Percentiles rank a stretch among this genome's conserved stretches.
phyloP scores from a whole-genome alignment of 53 echinoderm and acorn worm species.

The Temnopleurus reevesii region DNA sequence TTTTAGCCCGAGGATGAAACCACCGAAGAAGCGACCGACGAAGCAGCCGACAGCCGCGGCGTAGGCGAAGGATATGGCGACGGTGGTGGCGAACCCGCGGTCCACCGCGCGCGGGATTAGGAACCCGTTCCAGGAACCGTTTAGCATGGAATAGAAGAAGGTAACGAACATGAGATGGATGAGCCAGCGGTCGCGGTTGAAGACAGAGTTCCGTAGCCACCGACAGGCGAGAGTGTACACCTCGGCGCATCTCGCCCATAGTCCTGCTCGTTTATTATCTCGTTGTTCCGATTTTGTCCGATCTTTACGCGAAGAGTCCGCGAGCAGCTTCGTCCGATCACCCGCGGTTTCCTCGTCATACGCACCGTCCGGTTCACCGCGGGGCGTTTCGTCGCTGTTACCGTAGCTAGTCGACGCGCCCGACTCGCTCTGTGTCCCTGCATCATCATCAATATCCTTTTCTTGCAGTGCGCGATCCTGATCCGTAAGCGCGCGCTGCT shows the following conservation, averaged over 20 bases:
- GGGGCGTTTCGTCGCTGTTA: background rate
- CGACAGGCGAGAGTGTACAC: background rate
- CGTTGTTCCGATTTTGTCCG: background rate
- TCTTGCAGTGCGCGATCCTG: background rate
- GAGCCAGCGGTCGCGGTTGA: background rate
- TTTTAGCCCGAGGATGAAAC: background rate
- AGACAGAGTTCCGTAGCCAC: background rate
- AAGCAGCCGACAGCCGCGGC: conserved; percentile 12
- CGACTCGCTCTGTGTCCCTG: background rate
- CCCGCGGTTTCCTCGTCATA: background rate
- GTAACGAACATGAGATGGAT: background rate
- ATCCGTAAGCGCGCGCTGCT: background rate
- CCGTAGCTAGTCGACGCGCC: background rate
- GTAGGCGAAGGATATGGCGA: conserved; percentile 3
- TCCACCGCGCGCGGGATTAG: conserved; percentile 5
- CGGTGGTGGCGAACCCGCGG: background rate
- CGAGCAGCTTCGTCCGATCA: background rate
- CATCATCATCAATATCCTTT: background rate
- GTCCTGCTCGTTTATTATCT: background rate
- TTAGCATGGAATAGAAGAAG: background rate
- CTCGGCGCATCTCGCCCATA: background rate
- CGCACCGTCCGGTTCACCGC: background rate
- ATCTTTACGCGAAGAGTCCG: background rate
- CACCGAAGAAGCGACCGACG: conserved; percentile 18
- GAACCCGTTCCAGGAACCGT: conserved; percentile 15